Base-by-base conservation (phyloP, 2,888 invertebrate species). In the Eristalinus aeneus region DNA sequence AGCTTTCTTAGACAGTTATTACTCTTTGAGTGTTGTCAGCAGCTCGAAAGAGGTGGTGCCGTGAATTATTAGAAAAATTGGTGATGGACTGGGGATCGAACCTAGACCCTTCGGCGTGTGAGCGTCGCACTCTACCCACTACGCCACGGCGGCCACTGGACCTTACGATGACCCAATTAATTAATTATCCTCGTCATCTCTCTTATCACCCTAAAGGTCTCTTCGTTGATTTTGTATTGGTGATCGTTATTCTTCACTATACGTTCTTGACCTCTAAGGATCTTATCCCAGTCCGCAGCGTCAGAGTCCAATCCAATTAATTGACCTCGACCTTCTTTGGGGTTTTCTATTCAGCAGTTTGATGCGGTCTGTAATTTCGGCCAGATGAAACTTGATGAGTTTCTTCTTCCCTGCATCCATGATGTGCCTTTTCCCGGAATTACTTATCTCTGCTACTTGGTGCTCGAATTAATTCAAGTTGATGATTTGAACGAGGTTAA, bases 221-320 rank as follows among this genome's bases (percentile, higher is more conserved):
- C 8, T 32, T 32, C 32, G 32, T 32, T 32, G 32, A 32, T 32
- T 56, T 72, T 71, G 20, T 78, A 60, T 22, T 83, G 82, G 2
- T 79, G 69, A 23, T 83, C 60, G 46, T 5, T 32, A 32, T 61
- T 80, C 2, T 80, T 74, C 4, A 12, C 58, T 1, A 53, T 61
- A 32, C 46, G 31, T 8, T 65, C 60, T 32, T 77, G 78, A 6
- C 76, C 20, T 16, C 20, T 31, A 6, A 82, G 72, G 27, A 72
- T 27, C 6, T 32, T 20, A n/a, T 77, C 11, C 74, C 74, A 68
- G 12, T 78, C 71, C 56, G 64, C n/a, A 77, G 77, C 23, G 84
- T 84, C 1, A 75, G 71, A 12, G 64, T 11, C 78, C 84, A 12
- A 87, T 53, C 79, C 87, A 81, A 22, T 88, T 46, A 16, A 81